These are phyloP conservation scores for Sebastes matsubarae DNA, from an alignment of 2,797 vertebrate genomes.

Conservation along the genomic window DNA sequence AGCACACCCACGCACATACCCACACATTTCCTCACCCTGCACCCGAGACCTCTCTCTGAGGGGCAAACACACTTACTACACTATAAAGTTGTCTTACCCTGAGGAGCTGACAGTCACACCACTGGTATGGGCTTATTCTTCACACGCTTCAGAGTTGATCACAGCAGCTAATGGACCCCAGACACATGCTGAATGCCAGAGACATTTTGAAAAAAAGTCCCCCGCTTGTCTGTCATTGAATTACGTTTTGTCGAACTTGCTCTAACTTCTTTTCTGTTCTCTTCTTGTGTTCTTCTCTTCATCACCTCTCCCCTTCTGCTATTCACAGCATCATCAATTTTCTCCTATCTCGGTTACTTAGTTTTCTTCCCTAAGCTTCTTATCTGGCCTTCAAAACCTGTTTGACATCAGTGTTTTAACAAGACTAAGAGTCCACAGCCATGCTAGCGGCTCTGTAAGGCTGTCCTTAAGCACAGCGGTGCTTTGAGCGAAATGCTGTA, in stretches of 20 bases:
- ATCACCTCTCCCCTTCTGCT: not conserved
- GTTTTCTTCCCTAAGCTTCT: not conserved
- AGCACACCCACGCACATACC: conserved; percentile 24
- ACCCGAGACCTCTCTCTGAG: conserved; percentile 27
- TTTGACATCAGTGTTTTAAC: not conserved
- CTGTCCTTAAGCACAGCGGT: not conserved
- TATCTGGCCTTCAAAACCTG: not conserved
- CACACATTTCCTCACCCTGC: conserved; percentile 36
- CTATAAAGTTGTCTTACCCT: conserved; percentile 47
- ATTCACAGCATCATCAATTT: not conserved
- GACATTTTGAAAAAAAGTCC: conserved; percentile 12
- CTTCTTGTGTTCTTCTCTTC: not conserved
- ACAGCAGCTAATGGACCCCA: conserved; percentile 26
- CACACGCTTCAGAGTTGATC: conserved; percentile 45
- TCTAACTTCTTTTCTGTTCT: not conserved
- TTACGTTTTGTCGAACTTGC: not conserved
- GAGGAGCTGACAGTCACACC: conserved; percentile 40
- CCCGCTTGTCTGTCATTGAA: not conserved
- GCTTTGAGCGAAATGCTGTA: not conserved
- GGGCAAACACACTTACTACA: conserved; percentile 33
- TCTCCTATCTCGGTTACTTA: not conserved
- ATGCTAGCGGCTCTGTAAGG: not conserved
- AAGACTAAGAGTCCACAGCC: not conserved
- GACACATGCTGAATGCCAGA: conserved; percentile 3
- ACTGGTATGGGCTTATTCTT: conserved; percentile 25